Conservation (phyloP, 2,113 vertebrate species). For the Theristicus caerulescens region DNA sequence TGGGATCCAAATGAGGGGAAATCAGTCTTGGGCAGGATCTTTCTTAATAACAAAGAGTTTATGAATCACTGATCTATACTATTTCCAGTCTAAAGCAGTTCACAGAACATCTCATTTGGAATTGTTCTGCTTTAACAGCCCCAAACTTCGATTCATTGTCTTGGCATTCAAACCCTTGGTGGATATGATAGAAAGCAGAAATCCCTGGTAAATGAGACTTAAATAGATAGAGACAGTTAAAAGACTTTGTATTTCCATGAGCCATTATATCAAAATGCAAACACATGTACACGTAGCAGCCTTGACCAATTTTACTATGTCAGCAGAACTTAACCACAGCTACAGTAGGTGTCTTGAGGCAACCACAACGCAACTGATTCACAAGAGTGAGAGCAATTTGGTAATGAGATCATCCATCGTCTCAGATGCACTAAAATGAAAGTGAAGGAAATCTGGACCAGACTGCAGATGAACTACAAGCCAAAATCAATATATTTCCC, state of each 20-base stretch:
- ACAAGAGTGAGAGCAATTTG: slow-evolving; percentile 14
- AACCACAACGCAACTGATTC: slow-evolving; percentile 10
- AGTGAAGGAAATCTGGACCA: slow-evolving; percentile 37
- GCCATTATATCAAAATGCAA: slow-evolving; percentile 49
- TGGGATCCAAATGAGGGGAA: neutral
- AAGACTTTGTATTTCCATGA: slow-evolving; percentile 35
- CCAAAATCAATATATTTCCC: slow-evolving; percentile 62
- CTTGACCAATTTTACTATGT: neutral
- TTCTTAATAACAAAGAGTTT: neutral
- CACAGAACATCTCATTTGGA: slow-evolving; percentile 36
- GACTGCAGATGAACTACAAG: neutral
- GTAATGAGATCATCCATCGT: slow-evolving; percentile 45
- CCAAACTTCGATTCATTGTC: slow-evolving; percentile 17
- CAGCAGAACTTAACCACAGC: slow-evolving; percentile 49
- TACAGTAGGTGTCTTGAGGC: neutral
- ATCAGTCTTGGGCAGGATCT: neutral
- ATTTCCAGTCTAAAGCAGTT: neutral
- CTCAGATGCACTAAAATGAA: slow-evolving; percentile 33
- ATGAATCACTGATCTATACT: neutral
- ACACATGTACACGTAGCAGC: slow-evolving; percentile 33
- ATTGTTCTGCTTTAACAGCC: neutral
- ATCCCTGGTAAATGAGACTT: slow-evolving; percentile 34
- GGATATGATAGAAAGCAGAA: slow-evolving; percentile 42
- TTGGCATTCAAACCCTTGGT: neutral
- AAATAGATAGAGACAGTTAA: slow-evolving; percentile 50